Percentiles rank a stretch among this genome's conserved stretches.
Evolutionary conservation across 1,140 invertebrate species (phyloP).

Genomic region (Heliconius hewitsoni): DNA sequence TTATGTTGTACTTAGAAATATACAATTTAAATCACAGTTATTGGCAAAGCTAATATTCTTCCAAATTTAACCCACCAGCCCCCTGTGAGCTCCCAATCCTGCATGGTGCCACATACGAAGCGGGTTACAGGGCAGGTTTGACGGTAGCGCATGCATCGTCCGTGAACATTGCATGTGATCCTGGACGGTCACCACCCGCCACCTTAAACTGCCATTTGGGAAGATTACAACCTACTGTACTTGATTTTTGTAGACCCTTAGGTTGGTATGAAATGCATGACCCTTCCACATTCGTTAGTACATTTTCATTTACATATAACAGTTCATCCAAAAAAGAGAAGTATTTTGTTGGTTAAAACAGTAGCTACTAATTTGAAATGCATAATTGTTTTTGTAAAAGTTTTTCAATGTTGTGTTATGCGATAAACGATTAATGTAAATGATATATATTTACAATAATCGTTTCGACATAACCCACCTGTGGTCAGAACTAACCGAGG

Average conservation of each 20-base stretch:
- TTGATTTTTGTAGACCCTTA: conserved; percentile 75
- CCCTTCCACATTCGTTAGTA: conserved; percentile 6
- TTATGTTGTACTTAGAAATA: neutral
- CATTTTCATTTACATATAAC: conserved; percentile 1
- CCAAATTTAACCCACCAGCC: conserved; percentile 67
- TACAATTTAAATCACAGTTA: neutral
- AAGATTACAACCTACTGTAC: conserved; percentile 80
- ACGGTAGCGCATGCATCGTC: conserved; percentile 89
- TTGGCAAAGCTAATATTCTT: neutral
- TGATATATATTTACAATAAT: neutral
- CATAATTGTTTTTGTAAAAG: too few relatives aligned
- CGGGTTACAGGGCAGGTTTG: conserved; percentile 88
- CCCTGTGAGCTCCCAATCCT: conserved; percentile 89
- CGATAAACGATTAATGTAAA: too few relatives aligned
- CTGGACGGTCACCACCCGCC: conserved; percentile 80
- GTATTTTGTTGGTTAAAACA: too few relatives aligned
- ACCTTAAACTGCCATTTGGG: conserved; percentile 86
- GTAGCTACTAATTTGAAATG: too few relatives aligned
- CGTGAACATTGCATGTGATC: conserved; percentile 86
- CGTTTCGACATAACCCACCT: too few relatives aligned
- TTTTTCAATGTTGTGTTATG: too few relatives aligned
- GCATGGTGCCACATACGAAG: conserved; percentile 87
- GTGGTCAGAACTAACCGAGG: too few relatives aligned
- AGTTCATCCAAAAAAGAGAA: neutral
- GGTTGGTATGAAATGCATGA: conserved; percentile 46